These are phyloP conservation scores for Helicoverpa armigera DNA, from an alignment of 1,140 invertebrate species.

Conservation along the genomic window DNA sequence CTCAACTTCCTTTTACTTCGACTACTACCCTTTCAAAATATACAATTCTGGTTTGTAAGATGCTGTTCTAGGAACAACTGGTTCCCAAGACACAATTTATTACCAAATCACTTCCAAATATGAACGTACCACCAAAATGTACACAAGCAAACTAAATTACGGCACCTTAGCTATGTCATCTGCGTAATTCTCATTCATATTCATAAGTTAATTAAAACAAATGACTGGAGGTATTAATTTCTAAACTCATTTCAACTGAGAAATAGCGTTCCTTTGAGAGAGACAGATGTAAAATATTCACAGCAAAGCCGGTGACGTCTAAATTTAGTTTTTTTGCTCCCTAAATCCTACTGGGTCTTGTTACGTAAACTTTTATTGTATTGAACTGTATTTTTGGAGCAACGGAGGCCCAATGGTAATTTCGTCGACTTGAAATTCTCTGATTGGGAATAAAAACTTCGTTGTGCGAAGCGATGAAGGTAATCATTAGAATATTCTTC, in stretches of 20 bases:
- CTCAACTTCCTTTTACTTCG: no score
- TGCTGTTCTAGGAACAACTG: no score
- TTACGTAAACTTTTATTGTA: slow-evolving; percentile 32
- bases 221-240: slow-evolving; percentile 67
- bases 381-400: background rate
- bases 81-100: background rate
- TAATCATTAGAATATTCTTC: no score
- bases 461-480: no score
- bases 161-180: slow-evolving; percentile 56
- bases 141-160: slow-evolving; percentile 53
- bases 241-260: slow-evolving; percentile 57
- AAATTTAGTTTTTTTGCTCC: slow-evolving; percentile 32
- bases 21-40: no score
- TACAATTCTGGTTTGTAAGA: no score
- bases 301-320: slow-evolving; percentile 25
- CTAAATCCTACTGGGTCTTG: slow-evolving; percentile 17
- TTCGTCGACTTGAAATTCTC: no score
- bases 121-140: slow-evolving; percentile 50
- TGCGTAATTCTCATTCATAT: slow-evolving; percentile 63
- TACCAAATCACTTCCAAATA: slow-evolving; percentile 40
- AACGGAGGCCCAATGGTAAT: no score
- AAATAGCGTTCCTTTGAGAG: slow-evolving; percentile 55
- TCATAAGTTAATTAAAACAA: slow-evolving; percentile 71
- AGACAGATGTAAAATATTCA: slow-evolving; percentile 49
- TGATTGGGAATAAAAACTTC: no score